Evolutionary conservation across 2,888 invertebrate genomes (phyloP).

Genomic region (Xylophagus ater): DNA sequence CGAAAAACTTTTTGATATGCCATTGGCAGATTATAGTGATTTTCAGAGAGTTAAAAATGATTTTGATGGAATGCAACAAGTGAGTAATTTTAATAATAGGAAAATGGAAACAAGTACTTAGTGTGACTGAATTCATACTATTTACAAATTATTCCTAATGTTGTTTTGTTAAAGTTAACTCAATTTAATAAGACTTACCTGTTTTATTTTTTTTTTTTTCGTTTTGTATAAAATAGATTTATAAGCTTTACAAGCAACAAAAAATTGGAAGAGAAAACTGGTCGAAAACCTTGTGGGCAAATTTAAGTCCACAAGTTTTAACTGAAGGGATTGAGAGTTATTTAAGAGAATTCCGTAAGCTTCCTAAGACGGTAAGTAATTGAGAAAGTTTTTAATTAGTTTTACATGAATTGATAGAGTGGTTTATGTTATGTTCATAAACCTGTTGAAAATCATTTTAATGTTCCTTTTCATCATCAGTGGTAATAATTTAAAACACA

Average conservation of each 20-base stretch:
- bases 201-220: neutral
- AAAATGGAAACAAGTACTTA: no score
- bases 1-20: constrained; percentile 78
- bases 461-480: no score
- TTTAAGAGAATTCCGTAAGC: constrained; percentile 63
- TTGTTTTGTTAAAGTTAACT: neutral
- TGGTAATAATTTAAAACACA: no score
- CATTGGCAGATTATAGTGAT: constrained; percentile 70
- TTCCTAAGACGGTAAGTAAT: constrained; percentile 51
- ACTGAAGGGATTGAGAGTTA: constrained; percentile 80
- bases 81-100: no score
- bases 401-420: no score
- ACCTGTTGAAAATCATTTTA: no score
- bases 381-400: constrained; percentile 10
- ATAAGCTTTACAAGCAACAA: constrained; percentile 67
- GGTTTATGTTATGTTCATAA: no score
- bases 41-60: constrained; percentile 54
- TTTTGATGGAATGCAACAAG: constrained; percentile 52
- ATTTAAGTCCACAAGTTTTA: constrained; percentile 73
- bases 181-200: neutral
- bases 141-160: neutral
- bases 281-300: constrained; percentile 79
- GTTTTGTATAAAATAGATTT: constrained; percentile 40
- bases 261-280: constrained; percentile 65
- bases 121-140: no score